Conservation (phyloP, 2,113 vertebrate genomes). For the Mustela lutreola region DNA sequence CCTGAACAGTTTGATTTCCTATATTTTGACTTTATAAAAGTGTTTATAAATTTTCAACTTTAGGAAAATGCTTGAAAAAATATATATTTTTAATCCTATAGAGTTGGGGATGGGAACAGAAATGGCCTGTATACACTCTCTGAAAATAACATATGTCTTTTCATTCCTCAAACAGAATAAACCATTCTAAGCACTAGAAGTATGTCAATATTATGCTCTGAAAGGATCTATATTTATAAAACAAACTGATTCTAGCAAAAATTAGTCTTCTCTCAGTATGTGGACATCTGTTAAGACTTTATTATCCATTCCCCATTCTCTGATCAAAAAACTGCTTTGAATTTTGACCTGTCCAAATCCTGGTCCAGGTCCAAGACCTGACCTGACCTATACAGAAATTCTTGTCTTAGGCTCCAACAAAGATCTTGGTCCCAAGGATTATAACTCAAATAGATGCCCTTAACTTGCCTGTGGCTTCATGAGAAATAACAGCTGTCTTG, state of each 20-base stretch:
- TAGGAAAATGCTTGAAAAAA: not conserved
- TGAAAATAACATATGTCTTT: not conserved
- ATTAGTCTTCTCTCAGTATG: not conserved
- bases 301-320: too few species aligned
- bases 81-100: not conserved
- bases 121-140: rapidly evolving
- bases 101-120: not conserved
- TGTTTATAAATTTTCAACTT: not conserved
- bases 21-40: not conserved
- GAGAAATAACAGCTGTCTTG: conserved; percentile 54
- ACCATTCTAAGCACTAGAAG: not conserved
- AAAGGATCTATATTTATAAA: not conserved
- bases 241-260: not conserved
- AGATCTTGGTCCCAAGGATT: not conserved
- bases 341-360: not conserved
- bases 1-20: not conserved
- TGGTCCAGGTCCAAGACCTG: not conserved
- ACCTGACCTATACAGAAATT: not conserved
- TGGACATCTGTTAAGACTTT: not conserved
- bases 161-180: not conserved
- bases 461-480: conserved; percentile 26
- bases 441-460: not conserved
- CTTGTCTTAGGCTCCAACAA: not conserved
- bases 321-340: not conserved
- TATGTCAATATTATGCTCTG: not conserved